Conservation (phyloP, 2,113 vertebrate species). For the Otocyon megalotis region DNA sequence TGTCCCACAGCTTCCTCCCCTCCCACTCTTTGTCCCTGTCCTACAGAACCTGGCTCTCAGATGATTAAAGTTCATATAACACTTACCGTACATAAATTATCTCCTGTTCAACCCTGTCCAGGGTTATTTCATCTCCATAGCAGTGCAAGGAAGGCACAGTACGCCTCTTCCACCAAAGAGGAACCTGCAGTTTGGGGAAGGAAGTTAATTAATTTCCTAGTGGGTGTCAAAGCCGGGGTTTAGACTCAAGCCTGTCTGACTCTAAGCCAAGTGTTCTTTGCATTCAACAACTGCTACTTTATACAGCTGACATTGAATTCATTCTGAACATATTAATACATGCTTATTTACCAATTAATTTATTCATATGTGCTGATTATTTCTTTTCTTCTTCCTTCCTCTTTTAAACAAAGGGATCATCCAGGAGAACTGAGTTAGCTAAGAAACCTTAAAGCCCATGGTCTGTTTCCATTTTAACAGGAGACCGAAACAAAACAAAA, state of each 20-base stretch:
- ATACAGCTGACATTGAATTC: background rate
- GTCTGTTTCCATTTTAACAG: background rate
- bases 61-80: background rate
- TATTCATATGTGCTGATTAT: background rate
- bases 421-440: constrained; percentile 16
- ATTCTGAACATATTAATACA: background rate
- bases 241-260: background rate
- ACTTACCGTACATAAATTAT: background rate
- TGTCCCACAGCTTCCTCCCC: background rate
- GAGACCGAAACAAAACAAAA: background rate
- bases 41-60: background rate
- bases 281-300: background rate
- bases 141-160: background rate
- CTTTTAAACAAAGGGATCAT: background rate
- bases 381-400: background rate
- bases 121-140: constrained; percentile 37
- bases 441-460: background rate
- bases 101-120: background rate
- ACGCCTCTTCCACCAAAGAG: background rate
- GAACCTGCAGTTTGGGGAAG: background rate
- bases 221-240: background rate
- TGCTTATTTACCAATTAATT: background rate
- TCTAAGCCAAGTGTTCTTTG: background rate
- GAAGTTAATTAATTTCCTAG: constrained; percentile 19
- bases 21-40: background rate